phyloP scores from a whole-genome alignment of 2,113 vertebrate species.

The Irena cyanogastra region DNA sequence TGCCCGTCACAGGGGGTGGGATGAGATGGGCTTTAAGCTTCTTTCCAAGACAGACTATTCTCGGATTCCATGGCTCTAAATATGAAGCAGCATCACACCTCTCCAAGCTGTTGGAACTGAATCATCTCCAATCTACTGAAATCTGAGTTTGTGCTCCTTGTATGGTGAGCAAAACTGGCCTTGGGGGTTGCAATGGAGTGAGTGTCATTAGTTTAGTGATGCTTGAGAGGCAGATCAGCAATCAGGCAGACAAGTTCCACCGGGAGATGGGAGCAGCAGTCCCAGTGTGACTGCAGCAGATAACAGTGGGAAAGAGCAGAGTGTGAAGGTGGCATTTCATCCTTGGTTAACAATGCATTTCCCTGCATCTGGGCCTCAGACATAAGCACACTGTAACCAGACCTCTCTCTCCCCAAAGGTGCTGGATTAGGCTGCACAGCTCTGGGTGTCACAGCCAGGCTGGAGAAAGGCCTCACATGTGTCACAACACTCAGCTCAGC shows the following conservation, averaged over 20 bases:
- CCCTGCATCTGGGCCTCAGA: background rate
- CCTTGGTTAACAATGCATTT: background rate
- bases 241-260: background rate
- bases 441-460: background rate
- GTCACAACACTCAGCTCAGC: fast-evolving
- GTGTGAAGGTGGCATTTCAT: background rate
- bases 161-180: background rate
- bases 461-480: fast-evolving
- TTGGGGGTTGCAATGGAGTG: too few relatives aligned
- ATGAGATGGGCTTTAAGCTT: fast-evolving
- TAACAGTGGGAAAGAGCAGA: background rate
- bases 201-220: background rate
- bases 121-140: background rate
- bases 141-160: background rate
- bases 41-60: background rate
- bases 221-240: background rate
- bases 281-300: fast-evolving
- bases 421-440: background rate
- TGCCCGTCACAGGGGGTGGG: background rate
- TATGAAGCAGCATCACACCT: background rate
- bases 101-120: background rate
- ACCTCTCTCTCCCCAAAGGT: background rate
- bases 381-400: fast-evolving
- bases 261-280: background rate
- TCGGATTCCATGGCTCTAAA: background rate